Base-by-base conservation (phyloP, 2,888 invertebrate species). In the Polyommatus icarus region DNA sequence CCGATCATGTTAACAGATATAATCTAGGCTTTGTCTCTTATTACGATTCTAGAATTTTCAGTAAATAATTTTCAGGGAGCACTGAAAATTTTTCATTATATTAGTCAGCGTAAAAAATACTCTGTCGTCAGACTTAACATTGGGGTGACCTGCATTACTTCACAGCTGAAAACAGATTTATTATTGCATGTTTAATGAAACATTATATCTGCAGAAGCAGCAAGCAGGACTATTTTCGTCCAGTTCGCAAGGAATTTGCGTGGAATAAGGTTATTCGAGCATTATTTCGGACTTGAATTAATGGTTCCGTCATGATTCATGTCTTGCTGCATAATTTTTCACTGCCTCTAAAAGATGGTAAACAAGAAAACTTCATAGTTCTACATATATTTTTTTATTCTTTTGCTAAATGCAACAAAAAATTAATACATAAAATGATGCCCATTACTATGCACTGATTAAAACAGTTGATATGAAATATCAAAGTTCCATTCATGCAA, bases 121-220 rank as follows among this genome's bases (percentile, higher is more conserved):
- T 67, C 61, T 32, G 67, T 67, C 67, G 67, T 72, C 36, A 73
- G 40, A 40, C 46, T 24, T 73, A 73, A 73, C 24, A 73, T 73
- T 73, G 20, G 12, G 40, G 46, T 46, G 73, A 73, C 73, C 73
- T 73, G 67, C 72, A 40, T 72, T 72, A 50, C 75, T 75, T 50
- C 75, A 75, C 24, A 24, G 50, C 75, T 50, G 73, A 75, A 75
- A 75, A 75, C 75, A 75, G 50, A 12, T 75, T 75, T 75, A 54
- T 75, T 75, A 75, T 75, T 75, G 29, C 75, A 54, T 29, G 75
- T 50, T 54, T 75, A 29, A 75, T 75, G 75, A 54, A 75, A 75
- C 75, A 75, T 75, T 29, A 75, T 75, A 75, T 54, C 18, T 7
- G 4, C 54, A 75, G 54, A 75, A 73, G 24, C 54, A 10, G 40